Conservation (phyloP, 2,888 invertebrate genomes). For the Polymixis flavicincta region DNA sequence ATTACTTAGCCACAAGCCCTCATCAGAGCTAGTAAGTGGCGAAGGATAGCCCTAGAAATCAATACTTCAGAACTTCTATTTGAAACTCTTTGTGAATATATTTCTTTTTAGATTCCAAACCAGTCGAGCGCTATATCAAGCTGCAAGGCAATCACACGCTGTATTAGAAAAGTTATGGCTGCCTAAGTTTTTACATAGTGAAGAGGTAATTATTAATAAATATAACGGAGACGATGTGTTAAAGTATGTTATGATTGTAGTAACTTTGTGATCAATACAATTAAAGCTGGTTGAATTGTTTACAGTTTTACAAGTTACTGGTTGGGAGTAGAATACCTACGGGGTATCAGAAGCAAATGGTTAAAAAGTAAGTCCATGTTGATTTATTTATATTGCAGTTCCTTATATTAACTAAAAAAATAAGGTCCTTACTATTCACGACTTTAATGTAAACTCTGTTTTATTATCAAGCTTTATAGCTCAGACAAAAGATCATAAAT, state of each 20-base stretch:
- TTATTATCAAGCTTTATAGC: too few relatives aligned
- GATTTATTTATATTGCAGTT: neutral
- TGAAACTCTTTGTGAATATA: neutral
- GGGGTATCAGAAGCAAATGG: slow-evolving; percentile 89
- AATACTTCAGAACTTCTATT: neutral
- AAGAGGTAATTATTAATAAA: slow-evolving; percentile 90
- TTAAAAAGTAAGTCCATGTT: slow-evolving; percentile 86
- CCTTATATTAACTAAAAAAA: too few relatives aligned
- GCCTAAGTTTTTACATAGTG: slow-evolving; percentile 95
- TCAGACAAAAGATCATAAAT: too few relatives aligned
- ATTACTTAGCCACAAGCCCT: too few relatives aligned
- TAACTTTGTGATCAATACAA: neutral
- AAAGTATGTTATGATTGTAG: neutral
- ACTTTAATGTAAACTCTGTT: too few relatives aligned
- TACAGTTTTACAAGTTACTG: slow-evolving; percentile 93
- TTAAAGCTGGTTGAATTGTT: slow-evolving; percentile 57
- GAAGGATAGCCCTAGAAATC: neutral
- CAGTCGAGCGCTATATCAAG: slow-evolving; percentile 94
- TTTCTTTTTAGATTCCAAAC: slow-evolving; percentile 91
- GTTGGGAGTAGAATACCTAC: slow-evolving; percentile 92
- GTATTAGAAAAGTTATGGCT: slow-evolving; percentile 93
- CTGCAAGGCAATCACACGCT: slow-evolving; percentile 94
- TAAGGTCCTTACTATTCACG: too few relatives aligned
- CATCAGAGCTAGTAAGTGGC: too few relatives aligned
- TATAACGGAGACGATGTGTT: neutral